These are phyloP conservation scores for Philereme transversata DNA, from an alignment of 2,888 invertebrate genomes.

Conservation along the genomic window DNA sequence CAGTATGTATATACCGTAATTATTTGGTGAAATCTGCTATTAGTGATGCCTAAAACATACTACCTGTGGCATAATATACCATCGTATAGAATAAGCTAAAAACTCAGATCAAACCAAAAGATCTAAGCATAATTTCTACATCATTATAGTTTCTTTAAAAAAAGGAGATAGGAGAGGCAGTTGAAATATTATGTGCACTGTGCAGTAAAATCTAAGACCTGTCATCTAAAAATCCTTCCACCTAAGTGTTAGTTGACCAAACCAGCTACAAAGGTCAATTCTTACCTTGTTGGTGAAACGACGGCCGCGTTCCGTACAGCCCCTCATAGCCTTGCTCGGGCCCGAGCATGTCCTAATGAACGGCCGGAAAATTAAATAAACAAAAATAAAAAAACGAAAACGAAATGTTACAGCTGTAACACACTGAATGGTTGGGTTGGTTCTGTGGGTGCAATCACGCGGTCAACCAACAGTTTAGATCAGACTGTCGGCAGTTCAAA, in stretches of 20 bases:
- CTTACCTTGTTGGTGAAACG: slow-evolving; percentile 95
- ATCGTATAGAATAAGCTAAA: no score
- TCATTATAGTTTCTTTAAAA: no score
- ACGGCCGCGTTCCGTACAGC: slow-evolving; percentile 96
- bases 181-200: slow-evolving; percentile 8
- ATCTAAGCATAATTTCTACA: no score
- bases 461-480: no score
- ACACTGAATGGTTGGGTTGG: neutral
- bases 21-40: no score
- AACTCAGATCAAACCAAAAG: no score
- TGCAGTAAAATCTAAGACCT: slow-evolving; percentile 16
- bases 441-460: no score
- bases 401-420: slow-evolving; percentile 13
- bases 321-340: slow-evolving; percentile 97
- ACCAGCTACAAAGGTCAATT: slow-evolving; percentile 42
- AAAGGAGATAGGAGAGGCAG: neutral
- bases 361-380: slow-evolving; percentile 54
- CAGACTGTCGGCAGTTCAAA: no score
- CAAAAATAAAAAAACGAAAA: slow-evolving; percentile 45
- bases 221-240: slow-evolving; percentile 40
- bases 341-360: slow-evolving; percentile 93
- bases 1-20: no score
- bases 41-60: no score
- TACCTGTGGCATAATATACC: no score
- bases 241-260: slow-evolving; percentile 57